phyloP scores from a whole-genome alignment of 2,797 vertebrate species.

The Lutjanus argentimaculatus region DNA sequence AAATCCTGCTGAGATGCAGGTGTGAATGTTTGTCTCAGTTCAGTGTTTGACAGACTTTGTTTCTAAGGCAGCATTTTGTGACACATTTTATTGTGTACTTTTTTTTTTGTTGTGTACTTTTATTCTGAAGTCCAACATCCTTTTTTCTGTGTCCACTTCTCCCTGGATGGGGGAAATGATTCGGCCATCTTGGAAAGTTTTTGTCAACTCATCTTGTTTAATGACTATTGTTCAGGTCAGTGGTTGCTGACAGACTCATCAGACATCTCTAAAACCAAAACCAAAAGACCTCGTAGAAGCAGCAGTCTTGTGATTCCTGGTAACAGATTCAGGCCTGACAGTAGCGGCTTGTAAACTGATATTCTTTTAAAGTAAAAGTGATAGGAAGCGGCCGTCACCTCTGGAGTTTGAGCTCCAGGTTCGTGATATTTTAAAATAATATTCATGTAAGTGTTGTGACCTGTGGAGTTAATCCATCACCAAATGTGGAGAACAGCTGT shows the following conservation, averaged over 20 bases:
- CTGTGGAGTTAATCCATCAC: not conserved
- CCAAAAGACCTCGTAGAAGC: not conserved
- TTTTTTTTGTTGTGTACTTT: constrained; percentile 2
- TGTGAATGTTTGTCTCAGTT: too few species aligned
- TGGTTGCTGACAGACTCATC: too few species aligned
- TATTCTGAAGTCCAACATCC: not conserved
- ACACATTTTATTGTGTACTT: too few species aligned
- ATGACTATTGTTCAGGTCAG: too few species aligned
- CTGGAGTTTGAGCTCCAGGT: not conserved
- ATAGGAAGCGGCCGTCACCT: not conserved
- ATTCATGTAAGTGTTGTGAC: not conserved
- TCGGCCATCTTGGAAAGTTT: not conserved
- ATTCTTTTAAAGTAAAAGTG: constrained; percentile 66
- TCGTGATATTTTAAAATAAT: not conserved
- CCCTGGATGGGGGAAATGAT: not conserved
- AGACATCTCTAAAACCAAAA: not conserved
- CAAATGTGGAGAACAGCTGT: constrained; percentile 61
- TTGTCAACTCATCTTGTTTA: too few species aligned
- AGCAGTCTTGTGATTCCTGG: constrained; percentile 16
- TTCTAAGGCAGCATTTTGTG: too few species aligned
- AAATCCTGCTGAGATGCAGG: too few species aligned
- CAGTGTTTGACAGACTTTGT: too few species aligned
- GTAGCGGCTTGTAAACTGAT: constrained; percentile 58
- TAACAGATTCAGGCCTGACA: constrained; percentile 14
- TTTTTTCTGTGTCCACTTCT: not conserved